Base-by-base conservation (phyloP, 2,888 invertebrate genomes). In the Dynastes grantii region DNA sequence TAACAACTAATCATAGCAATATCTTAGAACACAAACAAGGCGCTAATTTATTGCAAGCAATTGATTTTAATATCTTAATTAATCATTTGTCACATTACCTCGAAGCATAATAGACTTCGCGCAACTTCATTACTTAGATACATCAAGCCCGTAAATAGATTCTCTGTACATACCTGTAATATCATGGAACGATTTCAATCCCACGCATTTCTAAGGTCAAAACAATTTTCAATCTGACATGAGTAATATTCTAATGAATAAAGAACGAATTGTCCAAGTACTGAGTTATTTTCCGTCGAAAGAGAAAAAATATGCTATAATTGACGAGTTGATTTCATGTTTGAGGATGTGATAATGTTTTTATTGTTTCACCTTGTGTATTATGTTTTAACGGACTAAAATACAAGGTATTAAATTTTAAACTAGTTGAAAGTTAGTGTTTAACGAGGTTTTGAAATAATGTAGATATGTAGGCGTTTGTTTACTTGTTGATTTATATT, bases 241-340 rank as follows among this genome's bases (percentile, higher is more conserved):
- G 68, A 68, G 68, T 68, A 68, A 68, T 51, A 51, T 51, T 29
- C 51, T 51, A 49, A 45, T 67, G 67, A 27, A 49, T 67, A 67
- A 67, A 67, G 45, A 63, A 63, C 63, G 32, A 29, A 68, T 68
- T 51, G 51, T 51, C 29, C 51, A 32, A 22, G 3, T 51, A 53
- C 29, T 51, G n/a, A 51, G 68, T 68, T 45, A 45, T 45, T 45
- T 45, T 45, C 45, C 45, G 8, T 45, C 6, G 11, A 45, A 45
- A 8, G 45, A 45, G 51, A 13, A 40, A 13, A 53, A 51, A 51
- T 29, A 68, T 68, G 13, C 27, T 32, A 68, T 29, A 63, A 63
- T 63, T 63, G 63, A 63, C 11, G 55, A 55, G 22, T 55, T 45
- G 11, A 8, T 45, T 45, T 8, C 4, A 6, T 22, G 11, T n/a